Evolutionary conservation across 2,113 vertebrate genomes (phyloP).

Genomic region (Poeciliopsis retropinna): DNA sequence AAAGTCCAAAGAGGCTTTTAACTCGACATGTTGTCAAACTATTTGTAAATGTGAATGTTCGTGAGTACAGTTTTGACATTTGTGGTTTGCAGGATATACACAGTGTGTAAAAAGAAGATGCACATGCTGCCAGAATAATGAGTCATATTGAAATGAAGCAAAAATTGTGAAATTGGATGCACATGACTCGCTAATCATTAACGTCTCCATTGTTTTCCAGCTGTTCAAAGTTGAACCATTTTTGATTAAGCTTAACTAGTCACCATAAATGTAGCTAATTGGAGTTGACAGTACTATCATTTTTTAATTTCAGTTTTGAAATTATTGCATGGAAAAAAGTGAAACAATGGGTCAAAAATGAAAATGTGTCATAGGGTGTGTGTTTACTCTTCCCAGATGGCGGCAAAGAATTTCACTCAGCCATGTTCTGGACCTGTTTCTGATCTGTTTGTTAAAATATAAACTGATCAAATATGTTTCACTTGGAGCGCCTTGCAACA

Average conservation of each 20-base stretch:
- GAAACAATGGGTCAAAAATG: not conserved
- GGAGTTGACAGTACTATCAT: not conserved
- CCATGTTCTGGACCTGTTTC: not conserved
- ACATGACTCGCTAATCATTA: not conserved
- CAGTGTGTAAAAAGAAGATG: too few relatives aligned
- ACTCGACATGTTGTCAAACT: too few relatives aligned
- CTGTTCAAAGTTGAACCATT: not conserved
- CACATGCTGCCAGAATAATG: not conserved
- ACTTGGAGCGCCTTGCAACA: not conserved
- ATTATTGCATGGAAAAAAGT: not conserved
- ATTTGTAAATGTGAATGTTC: too few relatives aligned
- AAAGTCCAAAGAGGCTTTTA: too few relatives aligned
- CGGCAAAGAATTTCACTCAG: not conserved
- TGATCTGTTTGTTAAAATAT: too few relatives aligned
- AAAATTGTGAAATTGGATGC: not conserved
- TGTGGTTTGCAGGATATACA: not conserved
- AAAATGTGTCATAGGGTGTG: conserved; percentile 2
- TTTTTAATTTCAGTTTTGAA: not conserved
- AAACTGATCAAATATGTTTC: not conserved
- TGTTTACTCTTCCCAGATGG: not conserved
- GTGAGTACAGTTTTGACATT: too few relatives aligned
- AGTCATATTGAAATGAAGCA: not conserved
- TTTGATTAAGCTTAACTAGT: not conserved
- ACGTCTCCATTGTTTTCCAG: not conserved
- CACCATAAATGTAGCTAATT: too few relatives aligned